phyloP scores from a whole-genome alignment of 2,113 vertebrate genomes.

The Mastomys coucha region DNA sequence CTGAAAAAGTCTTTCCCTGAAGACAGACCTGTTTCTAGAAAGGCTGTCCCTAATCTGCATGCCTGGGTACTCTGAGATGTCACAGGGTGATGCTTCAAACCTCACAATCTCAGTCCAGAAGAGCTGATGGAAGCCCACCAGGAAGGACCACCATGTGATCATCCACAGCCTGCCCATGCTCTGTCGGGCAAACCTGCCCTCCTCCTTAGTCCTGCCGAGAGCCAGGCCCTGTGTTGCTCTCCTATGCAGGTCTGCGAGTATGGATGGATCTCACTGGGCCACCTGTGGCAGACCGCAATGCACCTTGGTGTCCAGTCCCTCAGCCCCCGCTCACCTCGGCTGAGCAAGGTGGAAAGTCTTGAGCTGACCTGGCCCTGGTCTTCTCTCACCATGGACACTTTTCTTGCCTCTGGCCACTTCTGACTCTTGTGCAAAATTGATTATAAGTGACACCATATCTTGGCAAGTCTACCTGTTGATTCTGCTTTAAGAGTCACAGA shows the following conservation, averaged over 20 bases:
- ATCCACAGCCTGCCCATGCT: background rate
- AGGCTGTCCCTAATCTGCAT: background rate
- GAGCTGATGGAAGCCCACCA: background rate
- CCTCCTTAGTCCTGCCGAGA: too few relatives aligned
- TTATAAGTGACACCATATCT: background rate
- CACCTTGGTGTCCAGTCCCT: background rate
- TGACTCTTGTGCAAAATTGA: background rate
- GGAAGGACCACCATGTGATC: background rate
- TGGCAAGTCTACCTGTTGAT: background rate
- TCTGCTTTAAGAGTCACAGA: accelerated
- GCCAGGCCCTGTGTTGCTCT: background rate
- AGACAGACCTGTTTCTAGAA: background rate
- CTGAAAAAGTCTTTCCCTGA: background rate
- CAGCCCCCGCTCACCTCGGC: background rate
- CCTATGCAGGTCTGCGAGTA: accelerated
- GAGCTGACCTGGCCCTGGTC: background rate
- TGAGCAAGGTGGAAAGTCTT: background rate
- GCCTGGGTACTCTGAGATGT: background rate
- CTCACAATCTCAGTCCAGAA: background rate
- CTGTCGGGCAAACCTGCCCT: background rate
- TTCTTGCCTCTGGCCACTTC: background rate
- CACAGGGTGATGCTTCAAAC: background rate
- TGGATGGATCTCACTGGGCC: background rate
- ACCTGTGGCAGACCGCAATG: background rate
- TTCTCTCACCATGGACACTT: background rate